Conservation (phyloP, 2,888 invertebrate species). For the Drosophila cognata region DNA sequence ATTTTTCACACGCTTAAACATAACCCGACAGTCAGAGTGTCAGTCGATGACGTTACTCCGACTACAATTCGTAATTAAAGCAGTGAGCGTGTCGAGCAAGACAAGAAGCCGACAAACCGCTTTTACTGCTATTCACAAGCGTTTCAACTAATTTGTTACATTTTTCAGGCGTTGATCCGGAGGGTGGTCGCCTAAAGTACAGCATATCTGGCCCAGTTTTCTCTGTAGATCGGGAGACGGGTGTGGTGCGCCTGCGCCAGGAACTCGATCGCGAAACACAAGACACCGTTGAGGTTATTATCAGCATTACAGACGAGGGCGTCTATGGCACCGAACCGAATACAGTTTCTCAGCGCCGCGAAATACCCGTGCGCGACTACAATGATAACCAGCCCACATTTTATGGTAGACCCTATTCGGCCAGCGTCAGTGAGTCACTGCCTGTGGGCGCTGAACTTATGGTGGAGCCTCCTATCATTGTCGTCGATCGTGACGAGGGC, state of each 20-base stretch:
- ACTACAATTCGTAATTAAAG: slow-evolving; percentile 67
- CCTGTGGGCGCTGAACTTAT: slow-evolving; percentile 88
- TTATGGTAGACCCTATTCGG: slow-evolving; percentile 90
- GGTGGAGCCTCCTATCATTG: slow-evolving; percentile 87
- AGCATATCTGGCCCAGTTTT: slow-evolving; percentile 93
- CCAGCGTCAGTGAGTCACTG: slow-evolving; percentile 89
- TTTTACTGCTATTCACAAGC: slow-evolving; percentile 48
- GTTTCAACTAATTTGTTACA: slow-evolving; percentile 52
- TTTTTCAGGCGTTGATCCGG: slow-evolving; percentile 89
- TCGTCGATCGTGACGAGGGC: slow-evolving; percentile 91
- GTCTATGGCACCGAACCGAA: slow-evolving; percentile 90
- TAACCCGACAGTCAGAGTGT: slow-evolving; percentile 37
- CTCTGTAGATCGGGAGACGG: slow-evolving; percentile 90
- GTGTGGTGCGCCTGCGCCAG: slow-evolving; percentile 90
- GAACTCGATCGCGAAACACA: slow-evolving; percentile 90
- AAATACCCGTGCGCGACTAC: slow-evolving; percentile 91
- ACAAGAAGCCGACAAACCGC: slow-evolving; percentile 60
- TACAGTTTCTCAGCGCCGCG: slow-evolving; percentile 91
- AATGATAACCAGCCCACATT: slow-evolving; percentile 93
- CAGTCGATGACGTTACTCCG: slow-evolving; percentile 62
- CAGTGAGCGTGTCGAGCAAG: slow-evolving; percentile 68
- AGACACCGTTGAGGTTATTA: slow-evolving; percentile 90
- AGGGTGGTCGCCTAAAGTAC: slow-evolving; percentile 90
- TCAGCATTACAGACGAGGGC: slow-evolving; percentile 92
- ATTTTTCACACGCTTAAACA: slow-evolving; percentile 82